Evolutionary conservation across 1,140 invertebrate genomes (phyloP), one percentile per base, ranked within the genome.

Genomic region (Oscheius sp.): DNA sequence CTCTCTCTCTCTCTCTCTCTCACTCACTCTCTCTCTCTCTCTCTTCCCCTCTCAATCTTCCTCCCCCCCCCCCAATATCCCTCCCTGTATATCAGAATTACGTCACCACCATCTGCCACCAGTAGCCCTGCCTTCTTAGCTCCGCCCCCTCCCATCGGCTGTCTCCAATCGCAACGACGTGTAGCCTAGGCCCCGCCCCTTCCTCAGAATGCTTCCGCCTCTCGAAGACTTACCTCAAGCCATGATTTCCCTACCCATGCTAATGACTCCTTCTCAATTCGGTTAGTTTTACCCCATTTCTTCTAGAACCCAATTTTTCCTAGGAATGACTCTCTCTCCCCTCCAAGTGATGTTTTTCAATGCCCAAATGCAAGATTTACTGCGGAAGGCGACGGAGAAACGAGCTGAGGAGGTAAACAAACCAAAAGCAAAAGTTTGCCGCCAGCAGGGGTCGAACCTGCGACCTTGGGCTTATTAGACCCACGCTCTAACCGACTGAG

Each of bases 401-500:
- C 7, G 49, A 55, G 49, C 49, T 7, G 7, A 55, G 28, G 49
- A 55, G 49, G 49, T 55, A 55, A 7, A 4, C 7, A 20, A 13
- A 4, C 7, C 49, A 23, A 13, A 55, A 55, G 4, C 28, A 13
- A 4, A 13, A 23, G 23, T 13, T 20, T 75, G 74, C 74, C 74
- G 74, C 74, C 71, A 75, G 70, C 71, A 74, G 74, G 74, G 74
- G 74, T 75, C 74, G 74, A 75, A 75, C 74, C 74, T 75, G 74
- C 74, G 74, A 75, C 71, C 74, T 75, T 75, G 74, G 74, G 74
- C 71, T 75, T 75, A 74, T 75, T 74, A 75, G 73, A 75, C 73
- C 73, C 73, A 75, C 73, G 73, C 73, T 75, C 73, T 75, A 75
- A 75, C 73, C 73, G 73, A 75, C 74, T 75, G 74, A 75, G 74